Evolutionary conservation across 2,113 vertebrate genomes (phyloP).

Genomic region (Oreotrochilus melanogaster): DNA sequence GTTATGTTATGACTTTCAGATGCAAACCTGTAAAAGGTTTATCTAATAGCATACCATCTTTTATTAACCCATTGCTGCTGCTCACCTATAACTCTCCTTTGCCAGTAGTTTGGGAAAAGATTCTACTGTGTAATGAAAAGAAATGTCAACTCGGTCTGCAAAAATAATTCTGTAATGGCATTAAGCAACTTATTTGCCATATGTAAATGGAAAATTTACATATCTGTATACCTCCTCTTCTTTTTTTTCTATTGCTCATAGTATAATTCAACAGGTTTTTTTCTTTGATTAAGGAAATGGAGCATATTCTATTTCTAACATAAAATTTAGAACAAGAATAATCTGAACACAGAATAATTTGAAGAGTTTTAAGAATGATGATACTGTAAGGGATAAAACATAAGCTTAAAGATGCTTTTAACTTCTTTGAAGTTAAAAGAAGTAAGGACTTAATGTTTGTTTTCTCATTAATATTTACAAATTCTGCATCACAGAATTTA

Average conservation of each 20-base stretch:
- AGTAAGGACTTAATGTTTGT: background rate
- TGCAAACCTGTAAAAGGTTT: conserved; percentile 78
- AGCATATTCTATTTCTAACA: conserved; percentile 16
- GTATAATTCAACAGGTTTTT: background rate
- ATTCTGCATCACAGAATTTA: background rate
- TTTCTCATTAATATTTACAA: background rate
- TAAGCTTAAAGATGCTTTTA: background rate
- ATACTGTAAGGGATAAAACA: background rate
- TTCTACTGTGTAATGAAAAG: background rate
- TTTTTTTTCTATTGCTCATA: background rate
- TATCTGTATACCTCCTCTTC: background rate
- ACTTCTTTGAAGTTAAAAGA: background rate
- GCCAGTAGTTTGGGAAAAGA: background rate
- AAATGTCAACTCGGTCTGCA: background rate
- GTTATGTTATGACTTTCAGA: conserved; percentile 82
- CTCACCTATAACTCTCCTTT: conserved; percentile 44
- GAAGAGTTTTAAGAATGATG: background rate
- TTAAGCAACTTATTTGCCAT: background rate
- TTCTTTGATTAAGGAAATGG: background rate
- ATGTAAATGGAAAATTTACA: background rate
- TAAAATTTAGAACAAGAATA: too few species aligned
- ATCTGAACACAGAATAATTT: conserved; percentile 4
- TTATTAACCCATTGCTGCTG: conserved; percentile 72
- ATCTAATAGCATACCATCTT: conserved; percentile 63
- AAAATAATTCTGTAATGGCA: background rate